These are phyloP conservation scores for Lottia scabra DNA, from an alignment of 2,888 invertebrate species.

Conservation along the genomic window DNA sequence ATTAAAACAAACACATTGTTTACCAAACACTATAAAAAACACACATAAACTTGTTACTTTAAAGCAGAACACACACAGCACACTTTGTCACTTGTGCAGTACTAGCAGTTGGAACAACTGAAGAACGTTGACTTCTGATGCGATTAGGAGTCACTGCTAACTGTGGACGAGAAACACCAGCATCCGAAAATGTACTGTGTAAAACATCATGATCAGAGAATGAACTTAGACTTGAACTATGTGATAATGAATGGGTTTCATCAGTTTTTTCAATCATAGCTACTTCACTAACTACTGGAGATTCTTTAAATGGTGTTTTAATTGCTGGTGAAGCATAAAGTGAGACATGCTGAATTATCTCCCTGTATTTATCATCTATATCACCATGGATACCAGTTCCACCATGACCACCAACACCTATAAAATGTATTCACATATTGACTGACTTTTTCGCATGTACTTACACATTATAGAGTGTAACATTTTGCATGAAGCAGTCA, in stretches of 20 bases:
- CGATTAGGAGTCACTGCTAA: neutral
- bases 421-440: conserved; percentile 12
- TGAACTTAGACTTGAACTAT: conserved; percentile 31
- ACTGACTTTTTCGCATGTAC: neutral
- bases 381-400: conserved; percentile 67
- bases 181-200: conserved; percentile 5
- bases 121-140: neutral
- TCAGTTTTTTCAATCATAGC: conserved; percentile 31
- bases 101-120: conserved; percentile 32
- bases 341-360: conserved; percentile 62
- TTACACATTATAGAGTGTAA: neutral
- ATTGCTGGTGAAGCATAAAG: conserved; percentile 52
- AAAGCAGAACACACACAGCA: conserved; percentile 58
- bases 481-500: neutral
- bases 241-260: conserved; percentile 12
- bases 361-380: conserved; percentile 62
- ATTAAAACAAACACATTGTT: no score
- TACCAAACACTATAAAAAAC: no score
- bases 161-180: neutral
- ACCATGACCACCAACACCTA: conserved; percentile 69
- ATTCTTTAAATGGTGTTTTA: conserved; percentile 37
- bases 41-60: conserved; percentile 8
- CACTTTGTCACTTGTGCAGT: conserved; percentile 58
- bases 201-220: conserved; percentile 23
- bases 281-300: conserved; percentile 31